Evolutionary conservation across 2,888 invertebrate genomes (phyloP).

Genomic region (Tiliacea aurago): DNA sequence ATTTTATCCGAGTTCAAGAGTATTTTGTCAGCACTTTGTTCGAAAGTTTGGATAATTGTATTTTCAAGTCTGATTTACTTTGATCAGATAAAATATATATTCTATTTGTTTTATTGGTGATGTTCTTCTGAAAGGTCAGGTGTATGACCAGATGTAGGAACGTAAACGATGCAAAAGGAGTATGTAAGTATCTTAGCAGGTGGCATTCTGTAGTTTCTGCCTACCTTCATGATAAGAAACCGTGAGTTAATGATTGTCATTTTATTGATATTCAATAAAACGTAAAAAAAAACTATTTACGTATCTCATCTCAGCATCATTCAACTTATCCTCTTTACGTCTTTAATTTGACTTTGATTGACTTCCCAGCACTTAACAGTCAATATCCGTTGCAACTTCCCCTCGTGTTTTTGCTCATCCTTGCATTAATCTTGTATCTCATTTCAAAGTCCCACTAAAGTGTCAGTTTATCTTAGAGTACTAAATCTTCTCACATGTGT

Average conservation of each 20-base stretch:
- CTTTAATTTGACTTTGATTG: conserved; percentile 34
- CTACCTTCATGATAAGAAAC: too few species aligned
- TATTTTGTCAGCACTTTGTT: background rate
- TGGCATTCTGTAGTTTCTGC: too few species aligned
- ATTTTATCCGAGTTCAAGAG: background rate
- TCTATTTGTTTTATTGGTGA: too few species aligned
- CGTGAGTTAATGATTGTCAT: too few species aligned
- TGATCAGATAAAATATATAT: background rate
- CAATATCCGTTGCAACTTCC: conserved; percentile 39
- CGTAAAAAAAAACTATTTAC: background rate
- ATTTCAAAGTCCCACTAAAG: conserved; percentile 22
- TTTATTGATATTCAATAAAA: background rate
- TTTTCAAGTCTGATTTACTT: background rate
- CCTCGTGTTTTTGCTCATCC: conserved; percentile 5
- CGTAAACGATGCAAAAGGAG: too few species aligned
- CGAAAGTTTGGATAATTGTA: background rate
- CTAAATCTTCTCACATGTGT: conserved; percentile 50
- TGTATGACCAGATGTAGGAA: too few species aligned
- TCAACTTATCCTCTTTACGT: conserved; percentile 9
- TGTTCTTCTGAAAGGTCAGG: too few species aligned
- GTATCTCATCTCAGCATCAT: background rate
- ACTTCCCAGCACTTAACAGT: conserved; percentile 21
- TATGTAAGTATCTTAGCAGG: too few species aligned
- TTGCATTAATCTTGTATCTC: background rate
- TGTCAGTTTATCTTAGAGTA: conserved; percentile 23